These are phyloP conservation scores for Mechanitis mazaeus DNA, from an alignment of 2,888 invertebrate genomes.

Conservation along the genomic window DNA sequence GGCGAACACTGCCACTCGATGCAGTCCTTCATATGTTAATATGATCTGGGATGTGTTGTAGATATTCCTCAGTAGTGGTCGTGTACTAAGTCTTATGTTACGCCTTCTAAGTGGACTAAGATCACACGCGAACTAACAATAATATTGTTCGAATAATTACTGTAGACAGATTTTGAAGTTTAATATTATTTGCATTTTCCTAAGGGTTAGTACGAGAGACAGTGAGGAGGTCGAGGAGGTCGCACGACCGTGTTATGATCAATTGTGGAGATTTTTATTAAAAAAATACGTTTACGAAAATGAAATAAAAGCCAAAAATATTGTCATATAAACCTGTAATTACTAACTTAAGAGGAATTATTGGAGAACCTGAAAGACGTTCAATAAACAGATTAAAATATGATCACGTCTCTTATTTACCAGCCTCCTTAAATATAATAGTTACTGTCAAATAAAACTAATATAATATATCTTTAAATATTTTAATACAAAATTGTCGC, in stretches of 20 bases:
- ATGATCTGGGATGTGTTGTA: conserved; percentile 76
- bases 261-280: conserved; percentile 75
- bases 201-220: conserved; percentile 75
- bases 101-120: conserved; percentile 54
- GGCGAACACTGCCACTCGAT: conserved; percentile 56
- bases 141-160: conserved; percentile 65
- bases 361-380: conserved; percentile 75
- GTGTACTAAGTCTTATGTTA: conserved; percentile 73
- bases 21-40: conserved; percentile 69
- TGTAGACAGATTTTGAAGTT: conserved; percentile 73
- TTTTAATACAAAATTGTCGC: conserved; percentile 71
- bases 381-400: conserved; percentile 76
- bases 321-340: conserved; percentile 76
- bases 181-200: conserved; percentile 76
- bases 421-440: conserved; percentile 1
- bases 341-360: conserved; percentile 75
- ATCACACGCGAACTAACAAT: conserved; percentile 63
- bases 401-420: conserved; percentile 57
- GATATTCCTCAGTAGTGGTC: conserved; percentile 75
- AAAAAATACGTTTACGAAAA: conserved; percentile 74
- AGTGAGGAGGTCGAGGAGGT: conserved; percentile 64
- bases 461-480: conserved; percentile 51
- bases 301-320: conserved; percentile 74
- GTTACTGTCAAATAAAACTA: conserved; percentile 19
- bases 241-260: conserved; percentile 74